Evolutionary conservation across 2,797 vertebrate genomes (phyloP).

Genomic region (Margarornis squamiger): DNA sequence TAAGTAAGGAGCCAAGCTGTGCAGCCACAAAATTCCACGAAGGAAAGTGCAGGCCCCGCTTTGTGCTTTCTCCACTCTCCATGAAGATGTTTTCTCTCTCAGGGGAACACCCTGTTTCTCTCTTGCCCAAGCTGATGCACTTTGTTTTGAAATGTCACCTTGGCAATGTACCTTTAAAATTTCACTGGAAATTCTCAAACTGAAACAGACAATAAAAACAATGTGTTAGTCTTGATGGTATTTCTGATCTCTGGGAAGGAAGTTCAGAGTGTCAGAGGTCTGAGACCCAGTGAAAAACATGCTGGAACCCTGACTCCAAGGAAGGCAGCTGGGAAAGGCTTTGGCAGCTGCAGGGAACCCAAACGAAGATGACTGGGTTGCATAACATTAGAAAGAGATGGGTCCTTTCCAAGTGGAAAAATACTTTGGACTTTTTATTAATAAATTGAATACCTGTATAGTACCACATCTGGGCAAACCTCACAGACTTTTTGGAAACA

Average conservation of each 20-base stretch:
- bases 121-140: not conserved
- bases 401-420: conserved; percentile 35
- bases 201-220: not conserved
- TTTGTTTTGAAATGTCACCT: not conserved
- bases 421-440: not conserved
- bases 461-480: not conserved
- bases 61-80: not conserved
- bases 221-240: not conserved
- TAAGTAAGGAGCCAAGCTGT: not conserved
- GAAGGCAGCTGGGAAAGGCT: conserved; percentile 17
- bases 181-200: conserved; percentile 24
- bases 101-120: not conserved
- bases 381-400: not conserved
- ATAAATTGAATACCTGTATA: not conserved
- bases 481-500: not conserved
- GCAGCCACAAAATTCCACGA: not conserved
- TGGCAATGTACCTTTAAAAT: not conserved
- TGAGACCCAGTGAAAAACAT: not conserved
- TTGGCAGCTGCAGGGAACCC: conserved; percentile 24
- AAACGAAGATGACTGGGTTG: not conserved
- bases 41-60: not conserved
- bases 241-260: conserved; percentile 10
- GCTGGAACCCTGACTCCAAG: not conserved
- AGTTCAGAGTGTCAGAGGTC: conserved; percentile 38
- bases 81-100: not conserved